Base-by-base conservation (phyloP, 2,888 invertebrate genomes). In the Nemotelus nigrinus region DNA sequence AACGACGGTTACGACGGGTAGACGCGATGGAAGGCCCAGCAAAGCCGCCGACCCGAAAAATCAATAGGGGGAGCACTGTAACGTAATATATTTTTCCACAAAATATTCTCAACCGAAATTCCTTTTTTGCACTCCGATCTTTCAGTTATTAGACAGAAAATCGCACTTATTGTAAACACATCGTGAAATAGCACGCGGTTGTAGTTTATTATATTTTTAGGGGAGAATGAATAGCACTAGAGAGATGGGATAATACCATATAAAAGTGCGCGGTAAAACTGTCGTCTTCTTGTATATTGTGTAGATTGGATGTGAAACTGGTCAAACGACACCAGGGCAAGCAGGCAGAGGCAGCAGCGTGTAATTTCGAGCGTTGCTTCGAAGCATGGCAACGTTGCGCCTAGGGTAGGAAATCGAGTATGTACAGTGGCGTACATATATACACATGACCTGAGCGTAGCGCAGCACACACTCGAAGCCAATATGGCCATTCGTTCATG, bases 351-450 rank as follows among this genome's bases (percentile, higher is more conserved):
- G 57, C 79, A 50, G 60, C 79, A 60, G 72, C 65, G 70, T 77
- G 76, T 78, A 78, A 80, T 80, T 72, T 80, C 75, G 77, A 79
- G 80, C 78, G 80, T 79, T 78, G 64, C 67, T 75, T 60, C 25
- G 70, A 79, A 79, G 79, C 76, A 47, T 89, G 89, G 89, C 89
- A 89, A 89, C 89, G 88, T 88, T 88, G 89, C 89, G 85, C 48
- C 39, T 67, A 76, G 55, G 64, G 76, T 55, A 74, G 72, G 72
- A 74, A 74, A 74, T 45, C 44, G 71, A 45, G 47, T 65, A 65
- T 65, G 25, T 65, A 65, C 25, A 25, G 3, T 7, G 7, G n/a
- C 68, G 50, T 68, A 50, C 43, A 53, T 68, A 68, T 39, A n/a
- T 65, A 65, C 45, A 45, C 47, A 65, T 55, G 50, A 44, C 43